Conservation (phyloP, 2,113 vertebrate genomes). For the Ivindomyrus marchei region DNA sequence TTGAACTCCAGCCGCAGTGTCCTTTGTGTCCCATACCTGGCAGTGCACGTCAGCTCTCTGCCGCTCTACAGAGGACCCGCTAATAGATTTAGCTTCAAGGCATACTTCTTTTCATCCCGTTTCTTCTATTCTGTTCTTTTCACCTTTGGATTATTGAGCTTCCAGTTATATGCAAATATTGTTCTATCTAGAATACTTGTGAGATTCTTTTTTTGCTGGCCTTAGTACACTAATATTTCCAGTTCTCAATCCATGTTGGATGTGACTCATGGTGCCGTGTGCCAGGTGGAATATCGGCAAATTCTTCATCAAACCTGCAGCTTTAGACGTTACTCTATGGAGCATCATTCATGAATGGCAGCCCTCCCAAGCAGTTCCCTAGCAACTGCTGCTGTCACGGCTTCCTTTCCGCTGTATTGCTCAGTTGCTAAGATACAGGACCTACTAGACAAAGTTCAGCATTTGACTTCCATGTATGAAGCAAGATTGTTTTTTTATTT, state of each 20-base stretch:
- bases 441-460: constrained; percentile 54
- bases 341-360: constrained; percentile 57
- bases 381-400: constrained; percentile 64
- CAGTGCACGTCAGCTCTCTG: constrained; percentile 52
- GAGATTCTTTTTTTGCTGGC: constrained; percentile 45
- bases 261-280: constrained; percentile 56
- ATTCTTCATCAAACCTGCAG: constrained; percentile 61
- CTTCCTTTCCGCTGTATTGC: constrained; percentile 56
- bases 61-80: constrained; percentile 49
- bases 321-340: constrained; percentile 65
- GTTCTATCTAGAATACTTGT: constrained; percentile 44
- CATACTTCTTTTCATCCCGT: constrained; percentile 60
- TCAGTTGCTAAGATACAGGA: constrained; percentile 69
- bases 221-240: constrained; percentile 58
- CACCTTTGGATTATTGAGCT: constrained; percentile 69
- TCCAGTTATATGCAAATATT: constrained; percentile 66
- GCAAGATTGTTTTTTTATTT: constrained; percentile 23
- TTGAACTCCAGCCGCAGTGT: constrained; percentile 51
- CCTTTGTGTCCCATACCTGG: constrained; percentile 66
- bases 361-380: constrained; percentile 67
- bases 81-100: constrained; percentile 73
- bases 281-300: constrained; percentile 47
- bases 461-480: constrained; percentile 45
- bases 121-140: constrained; percentile 52
- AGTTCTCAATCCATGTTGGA: constrained; percentile 52